Evolutionary conservation across 2,888 invertebrate species (phyloP).

Genomic region (Drosophila kanekoi): DNA sequence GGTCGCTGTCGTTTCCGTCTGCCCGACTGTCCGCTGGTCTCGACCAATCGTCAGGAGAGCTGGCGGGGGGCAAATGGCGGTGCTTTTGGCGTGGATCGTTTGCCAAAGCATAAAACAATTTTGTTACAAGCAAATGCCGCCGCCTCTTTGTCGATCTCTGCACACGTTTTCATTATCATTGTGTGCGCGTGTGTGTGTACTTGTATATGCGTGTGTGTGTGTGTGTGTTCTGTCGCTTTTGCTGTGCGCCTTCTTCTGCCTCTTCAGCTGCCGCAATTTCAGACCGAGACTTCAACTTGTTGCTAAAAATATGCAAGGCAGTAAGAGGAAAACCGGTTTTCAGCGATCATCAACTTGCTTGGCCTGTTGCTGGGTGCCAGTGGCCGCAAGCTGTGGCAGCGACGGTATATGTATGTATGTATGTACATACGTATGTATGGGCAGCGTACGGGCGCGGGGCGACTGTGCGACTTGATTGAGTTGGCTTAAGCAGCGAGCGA

Average conservation of each 20-base stretch:
- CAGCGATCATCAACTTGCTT: slow-evolving; percentile 52
- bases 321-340: slow-evolving; percentile 74
- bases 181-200: slow-evolving; percentile 9
- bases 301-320: slow-evolving; percentile 79
- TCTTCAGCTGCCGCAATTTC: slow-evolving; percentile 21
- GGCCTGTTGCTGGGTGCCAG: slow-evolving; percentile 74
- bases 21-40: slow-evolving; percentile 16
- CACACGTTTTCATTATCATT: slow-evolving; percentile 66
- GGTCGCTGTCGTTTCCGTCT: slow-evolving; percentile 51
- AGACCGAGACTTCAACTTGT: slow-evolving; percentile 66
- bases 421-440: too few species aligned
- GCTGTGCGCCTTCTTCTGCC: slow-evolving; percentile 26
- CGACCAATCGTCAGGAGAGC: background rate
- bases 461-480: slow-evolving; percentile 73
- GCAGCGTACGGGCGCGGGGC: background rate
- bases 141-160: slow-evolving; percentile 56
- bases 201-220: slow-evolving; percentile 11
- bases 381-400: slow-evolving; percentile 42
- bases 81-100: slow-evolving; percentile 62
- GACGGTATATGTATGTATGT: background rate
- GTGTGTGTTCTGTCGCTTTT: slow-evolving; percentile 2
- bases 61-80: slow-evolving; percentile 16
- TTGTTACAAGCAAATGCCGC: slow-evolving; percentile 71
- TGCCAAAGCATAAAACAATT: slow-evolving; percentile 62
- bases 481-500: slow-evolving; percentile 57